These are phyloP conservation scores for Arnoldichthys spilopterus DNA, from an alignment of 2,797 vertebrate genomes.

Conservation along the genomic window DNA sequence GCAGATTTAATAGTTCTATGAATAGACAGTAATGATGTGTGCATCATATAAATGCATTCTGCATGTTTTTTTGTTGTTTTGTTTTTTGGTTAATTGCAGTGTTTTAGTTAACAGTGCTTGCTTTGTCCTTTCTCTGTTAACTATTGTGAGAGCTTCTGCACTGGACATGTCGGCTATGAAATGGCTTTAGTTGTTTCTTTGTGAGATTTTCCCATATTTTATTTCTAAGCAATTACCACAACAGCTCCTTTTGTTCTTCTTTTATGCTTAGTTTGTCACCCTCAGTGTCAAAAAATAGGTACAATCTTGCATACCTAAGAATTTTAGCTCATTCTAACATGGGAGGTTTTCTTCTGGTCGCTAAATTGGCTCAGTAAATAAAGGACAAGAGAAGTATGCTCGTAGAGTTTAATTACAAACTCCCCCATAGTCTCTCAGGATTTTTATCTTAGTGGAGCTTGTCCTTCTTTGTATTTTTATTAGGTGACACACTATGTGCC, in stretches of 20 bases:
- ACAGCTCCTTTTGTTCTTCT: too few species aligned
- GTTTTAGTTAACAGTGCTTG: constrained; percentile 25
- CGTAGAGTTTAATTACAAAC: constrained; percentile 61
- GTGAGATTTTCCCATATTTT: constrained; percentile 25
- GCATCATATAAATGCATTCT: constrained; percentile 25
- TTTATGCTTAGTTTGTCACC: constrained; percentile 29
- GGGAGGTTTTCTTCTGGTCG: constrained; percentile 26
- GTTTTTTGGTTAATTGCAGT: not conserved
- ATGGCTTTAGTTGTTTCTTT: constrained; percentile 18
- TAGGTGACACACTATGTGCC: constrained; percentile 73
- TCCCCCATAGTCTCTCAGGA: constrained; percentile 56
- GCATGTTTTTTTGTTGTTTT: not conserved
- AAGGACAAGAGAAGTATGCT: not conserved
- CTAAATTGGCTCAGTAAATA: not conserved
- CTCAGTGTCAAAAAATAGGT: not conserved
- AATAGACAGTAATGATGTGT: constrained; percentile 46
- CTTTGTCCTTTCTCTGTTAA: constrained; percentile 27
- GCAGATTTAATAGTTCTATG: constrained; percentile 20
- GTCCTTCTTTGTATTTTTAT: constrained; percentile 71
- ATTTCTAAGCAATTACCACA: constrained; percentile 14
- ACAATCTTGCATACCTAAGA: not conserved
- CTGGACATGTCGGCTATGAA: constrained; percentile 22
- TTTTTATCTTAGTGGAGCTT: constrained; percentile 64
- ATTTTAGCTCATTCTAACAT: constrained; percentile 39
- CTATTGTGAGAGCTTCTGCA: not conserved